Conservation (phyloP, 2,113 vertebrate genomes). For the Odocoileus virginianus region DNA sequence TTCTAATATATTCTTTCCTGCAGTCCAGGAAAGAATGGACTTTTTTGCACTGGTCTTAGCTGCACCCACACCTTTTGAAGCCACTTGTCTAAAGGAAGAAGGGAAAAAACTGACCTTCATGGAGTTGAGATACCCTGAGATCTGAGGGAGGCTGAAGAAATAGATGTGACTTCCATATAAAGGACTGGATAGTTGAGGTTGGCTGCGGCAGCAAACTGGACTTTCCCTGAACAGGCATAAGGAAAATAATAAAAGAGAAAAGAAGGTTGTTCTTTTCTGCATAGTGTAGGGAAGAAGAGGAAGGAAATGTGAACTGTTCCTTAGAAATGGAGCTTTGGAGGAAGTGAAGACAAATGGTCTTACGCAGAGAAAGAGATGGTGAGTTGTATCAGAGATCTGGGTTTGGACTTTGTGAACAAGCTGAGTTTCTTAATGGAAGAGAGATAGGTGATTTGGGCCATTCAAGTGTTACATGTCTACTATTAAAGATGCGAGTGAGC, state of each 20-base stretch:
- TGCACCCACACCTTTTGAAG: background rate
- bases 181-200: background rate
- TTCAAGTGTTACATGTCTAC: background rate
- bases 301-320: background rate
- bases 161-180: background rate
- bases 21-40: background rate
- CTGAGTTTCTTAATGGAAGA: background rate
- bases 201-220: background rate
- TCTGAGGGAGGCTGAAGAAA: background rate
- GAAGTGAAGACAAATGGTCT: background rate
- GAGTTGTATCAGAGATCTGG: background rate
- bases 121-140: background rate
- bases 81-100: background rate
- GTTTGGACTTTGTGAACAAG: slow-evolving; percentile 6
- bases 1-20: background rate
- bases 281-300: background rate
- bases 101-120: background rate
- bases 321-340: slow-evolving; percentile 7
- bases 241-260: background rate
- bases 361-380: background rate
- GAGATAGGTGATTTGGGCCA: background rate
- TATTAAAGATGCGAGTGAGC: background rate
- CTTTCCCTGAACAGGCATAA: background rate
- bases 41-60: background rate
- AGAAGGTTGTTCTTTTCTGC: background rate